phyloP scores from a whole-genome alignment of 2,797 vertebrate genomes.

The Taenioides sp. region DNA sequence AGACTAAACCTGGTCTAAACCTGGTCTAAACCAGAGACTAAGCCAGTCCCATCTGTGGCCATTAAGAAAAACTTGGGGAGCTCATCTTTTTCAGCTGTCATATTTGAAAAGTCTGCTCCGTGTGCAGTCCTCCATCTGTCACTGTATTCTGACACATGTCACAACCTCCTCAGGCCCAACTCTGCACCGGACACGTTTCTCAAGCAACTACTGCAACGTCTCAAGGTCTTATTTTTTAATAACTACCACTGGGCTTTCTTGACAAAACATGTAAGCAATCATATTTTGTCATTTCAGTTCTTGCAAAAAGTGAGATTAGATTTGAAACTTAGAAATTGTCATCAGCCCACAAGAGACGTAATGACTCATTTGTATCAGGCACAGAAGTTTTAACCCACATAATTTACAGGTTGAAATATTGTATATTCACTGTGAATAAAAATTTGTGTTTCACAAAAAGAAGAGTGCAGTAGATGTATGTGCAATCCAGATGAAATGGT shows the following conservation, averaged over 20 bases:
- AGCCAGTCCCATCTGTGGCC: not conserved
- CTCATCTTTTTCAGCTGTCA: not conserved
- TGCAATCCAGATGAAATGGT: not conserved
- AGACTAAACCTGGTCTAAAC: no score
- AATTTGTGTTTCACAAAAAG: no score
- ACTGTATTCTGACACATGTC: conserved; percentile 1
- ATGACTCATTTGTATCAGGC: not conserved
- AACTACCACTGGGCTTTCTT: not conserved
- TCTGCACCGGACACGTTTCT: not conserved
- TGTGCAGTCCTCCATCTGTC: not conserved
- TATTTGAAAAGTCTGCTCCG: not conserved
- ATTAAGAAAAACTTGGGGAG: not conserved
- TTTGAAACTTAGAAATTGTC: not conserved
- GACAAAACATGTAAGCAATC: not conserved
- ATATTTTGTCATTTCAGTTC: not conserved
- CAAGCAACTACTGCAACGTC: not conserved
- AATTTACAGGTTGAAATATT: not conserved
- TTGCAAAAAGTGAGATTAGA: not conserved
- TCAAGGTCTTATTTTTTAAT: not conserved
- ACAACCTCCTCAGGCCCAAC: not conserved
- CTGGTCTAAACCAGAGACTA: no score
- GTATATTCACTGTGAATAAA: not conserved
- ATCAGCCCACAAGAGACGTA: not conserved
- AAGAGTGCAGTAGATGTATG: not conserved
- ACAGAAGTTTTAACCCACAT: not conserved